Evolutionary conservation across 1,140 invertebrate species (phyloP), one percentile per base, ranked within the genome.

Genomic region (Drosophila funebris): DNA sequence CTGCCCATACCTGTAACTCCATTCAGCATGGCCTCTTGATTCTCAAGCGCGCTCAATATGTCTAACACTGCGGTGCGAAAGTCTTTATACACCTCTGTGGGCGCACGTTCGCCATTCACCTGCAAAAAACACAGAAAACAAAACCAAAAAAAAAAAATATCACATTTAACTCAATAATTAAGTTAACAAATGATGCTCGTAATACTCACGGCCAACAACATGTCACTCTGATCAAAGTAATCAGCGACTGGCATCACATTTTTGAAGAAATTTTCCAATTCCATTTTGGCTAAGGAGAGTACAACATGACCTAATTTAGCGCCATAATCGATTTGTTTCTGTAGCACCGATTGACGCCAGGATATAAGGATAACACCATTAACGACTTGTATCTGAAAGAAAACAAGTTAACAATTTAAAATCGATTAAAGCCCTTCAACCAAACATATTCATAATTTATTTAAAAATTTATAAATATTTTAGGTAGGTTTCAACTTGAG

Each of bases 211-310:
- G 96, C 94, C 70, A 96, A 93, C 13, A 97, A 93, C 94, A 97
- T 96, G 81, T 95, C 95, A 85, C 95, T 95, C 91, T 97, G 96
- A 91, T 97, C 96, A 90, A 97, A 97, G 92, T 96, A 97, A 88
- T 97, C 96, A 0, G 96, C 96, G 4, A 97, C 96, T 0, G 96
- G 96, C 93, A 97, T 96, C 16, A 97, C 96, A 88, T 96, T 96
- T 90, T 95, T 95, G 84, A 96, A 96, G 93, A 97, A 98, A 93
- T 97, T 97, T 80, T 94, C 94, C 6, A 97, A 94, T 92, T 98
- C 97, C 96, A 97, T 97, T 90, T 94, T 93, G 22, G 96, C 96
- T 64, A 97, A 92, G 62, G 96, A 95, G 46, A 97, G 94, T 66
- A 97, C 96, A 36, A 97, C 96, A 91, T 97, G 96, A 29, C 96